Percentiles rank a stretch among this genome's conserved stretches.
Conservation (phyloP, 2,113 vertebrate genomes). For the Grammomys dolichurus region DNA sequence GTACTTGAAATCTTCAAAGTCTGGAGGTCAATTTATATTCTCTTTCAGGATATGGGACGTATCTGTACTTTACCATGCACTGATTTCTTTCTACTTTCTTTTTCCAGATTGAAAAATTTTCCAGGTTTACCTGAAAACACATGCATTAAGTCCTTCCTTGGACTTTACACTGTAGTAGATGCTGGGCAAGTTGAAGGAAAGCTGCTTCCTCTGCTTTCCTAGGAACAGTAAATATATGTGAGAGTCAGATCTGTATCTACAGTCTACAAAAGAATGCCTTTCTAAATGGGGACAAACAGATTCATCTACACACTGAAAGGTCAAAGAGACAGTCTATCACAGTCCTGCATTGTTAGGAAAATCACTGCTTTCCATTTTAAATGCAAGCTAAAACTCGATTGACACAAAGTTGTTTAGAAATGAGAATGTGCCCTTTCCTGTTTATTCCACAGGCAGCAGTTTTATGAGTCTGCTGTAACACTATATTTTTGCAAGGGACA, state of each 20-base stretch:
- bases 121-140: conserved; percentile 1
- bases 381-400: conserved; percentile 48
- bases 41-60: not conserved
- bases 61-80: not conserved
- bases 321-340: conserved; percentile 44
- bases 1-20: not conserved
- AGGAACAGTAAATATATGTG: conserved; percentile 45
- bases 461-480: conserved; percentile 74
- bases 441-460: conserved; percentile 78
- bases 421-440: conserved; percentile 79
- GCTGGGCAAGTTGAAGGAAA: not conserved
- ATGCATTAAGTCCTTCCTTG: conserved; percentile 16
- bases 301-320: conserved; percentile 34
- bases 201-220: not conserved
- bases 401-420: conserved; percentile 65
- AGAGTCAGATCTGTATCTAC: not conserved
- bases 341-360: conserved; percentile 21
- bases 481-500: conserved; percentile 80
- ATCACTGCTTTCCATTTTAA: conserved; percentile 59
- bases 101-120: not conserved
- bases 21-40: conserved; percentile 11
- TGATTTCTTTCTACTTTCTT: not conserved
- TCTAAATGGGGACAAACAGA: conserved; percentile 1
- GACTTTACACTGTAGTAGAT: not conserved
- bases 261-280: not conserved